These are phyloP conservation scores for Halcyon smyrnensis DNA, from an alignment of 2,797 vertebrate species.

Conservation along the genomic window DNA sequence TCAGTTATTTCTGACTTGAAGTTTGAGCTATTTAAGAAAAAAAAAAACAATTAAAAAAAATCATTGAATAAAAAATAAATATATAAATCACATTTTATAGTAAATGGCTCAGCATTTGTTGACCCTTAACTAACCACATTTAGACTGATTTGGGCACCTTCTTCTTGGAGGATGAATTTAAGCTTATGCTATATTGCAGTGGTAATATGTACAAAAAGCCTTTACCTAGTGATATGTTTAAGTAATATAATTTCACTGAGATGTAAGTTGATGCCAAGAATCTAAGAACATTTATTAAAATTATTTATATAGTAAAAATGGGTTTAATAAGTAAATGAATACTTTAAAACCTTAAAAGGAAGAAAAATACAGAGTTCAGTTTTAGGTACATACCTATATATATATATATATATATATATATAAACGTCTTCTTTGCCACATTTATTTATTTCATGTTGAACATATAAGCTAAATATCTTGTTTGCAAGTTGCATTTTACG, in stretches of 20 bases:
- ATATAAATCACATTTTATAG: not conserved
- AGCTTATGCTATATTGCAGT: not conserved
- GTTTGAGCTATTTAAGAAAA: not conserved
- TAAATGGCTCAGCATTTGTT: not conserved
- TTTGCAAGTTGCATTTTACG: not conserved
- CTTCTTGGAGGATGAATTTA: not conserved
- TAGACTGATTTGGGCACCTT: not conserved
- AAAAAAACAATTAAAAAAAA: not conserved
- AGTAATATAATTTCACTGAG: not conserved
- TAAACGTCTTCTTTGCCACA: too few species aligned
- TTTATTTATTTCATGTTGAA: too few species aligned
- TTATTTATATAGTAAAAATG: not conserved
- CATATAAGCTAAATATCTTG: too few species aligned
- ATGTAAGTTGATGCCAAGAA: not conserved
- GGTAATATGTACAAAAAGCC: accelerated
- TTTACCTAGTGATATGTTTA: not conserved
- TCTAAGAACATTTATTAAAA: not conserved
- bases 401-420: too few species aligned
- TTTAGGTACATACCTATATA: not conserved
- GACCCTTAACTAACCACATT: not conserved
- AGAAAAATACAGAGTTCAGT: not conserved
- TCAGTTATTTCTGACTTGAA: not conserved
- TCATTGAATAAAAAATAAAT: not conserved
- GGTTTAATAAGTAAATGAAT: not conserved
- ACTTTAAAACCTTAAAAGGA: not conserved